These are phyloP conservation scores for Neelides sp. DNA, from an alignment of 1,140 invertebrate genomes.

Conservation along the genomic window DNA sequence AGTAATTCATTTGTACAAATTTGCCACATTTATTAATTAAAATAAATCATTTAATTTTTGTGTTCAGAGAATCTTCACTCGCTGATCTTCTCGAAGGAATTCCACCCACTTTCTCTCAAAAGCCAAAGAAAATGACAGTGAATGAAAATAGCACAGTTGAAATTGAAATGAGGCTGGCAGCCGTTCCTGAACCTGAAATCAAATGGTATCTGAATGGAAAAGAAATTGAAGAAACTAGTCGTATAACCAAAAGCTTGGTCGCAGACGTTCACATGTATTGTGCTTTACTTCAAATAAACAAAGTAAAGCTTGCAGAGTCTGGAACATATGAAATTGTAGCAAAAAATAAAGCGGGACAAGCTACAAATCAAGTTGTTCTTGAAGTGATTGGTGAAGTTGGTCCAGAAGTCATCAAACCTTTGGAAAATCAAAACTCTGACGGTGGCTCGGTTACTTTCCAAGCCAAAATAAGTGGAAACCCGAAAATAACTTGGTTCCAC, in stretches of 20 bases:
- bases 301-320: conserved; percentile 56
- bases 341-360: conserved; percentile 79
- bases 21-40: background rate
- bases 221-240: conserved; percentile 50
- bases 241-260: conserved; percentile 56
- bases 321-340: conserved; percentile 71
- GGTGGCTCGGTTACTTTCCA: conserved; percentile 58
- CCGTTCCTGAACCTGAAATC: conserved; percentile 78
- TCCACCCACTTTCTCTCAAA: conserved; percentile 78
- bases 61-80: conserved; percentile 64
- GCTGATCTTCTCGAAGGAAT: conserved; percentile 83
- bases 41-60: background rate
- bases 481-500: conserved; percentile 65
- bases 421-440: conserved; percentile 63
- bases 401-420: conserved; percentile 65
- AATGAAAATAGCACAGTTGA: conserved; percentile 65
- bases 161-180: conserved; percentile 70
- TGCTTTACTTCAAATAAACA: conserved; percentile 62
- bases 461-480: conserved; percentile 65
- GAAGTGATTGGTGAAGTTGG: conserved; percentile 54
- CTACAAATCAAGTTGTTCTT: conserved; percentile 61
- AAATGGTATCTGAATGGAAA: conserved; percentile 65
- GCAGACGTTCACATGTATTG: conserved; percentile 84
- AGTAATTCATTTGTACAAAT: background rate
- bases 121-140: conserved; percentile 63